Evolutionary conservation across 1,140 invertebrate genomes (phyloP).

Genomic region (Parasteatoda tepidariorum): DNA sequence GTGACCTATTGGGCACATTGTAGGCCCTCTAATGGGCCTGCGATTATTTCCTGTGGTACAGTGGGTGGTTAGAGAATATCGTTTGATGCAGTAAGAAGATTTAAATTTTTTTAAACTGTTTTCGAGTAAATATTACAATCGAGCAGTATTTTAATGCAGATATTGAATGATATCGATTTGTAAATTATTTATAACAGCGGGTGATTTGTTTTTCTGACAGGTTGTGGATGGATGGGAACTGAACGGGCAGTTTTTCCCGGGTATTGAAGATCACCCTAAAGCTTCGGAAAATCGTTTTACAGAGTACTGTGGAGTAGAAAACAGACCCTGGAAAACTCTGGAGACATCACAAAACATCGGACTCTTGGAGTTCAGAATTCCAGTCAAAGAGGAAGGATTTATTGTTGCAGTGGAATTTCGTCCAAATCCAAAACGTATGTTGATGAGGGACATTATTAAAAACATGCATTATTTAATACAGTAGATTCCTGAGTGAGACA

Average conservation of each 20-base stretch:
- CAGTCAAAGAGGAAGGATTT: slow-evolving; percentile 78
- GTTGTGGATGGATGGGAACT: slow-evolving; percentile 93
- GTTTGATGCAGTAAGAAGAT: too few species aligned
- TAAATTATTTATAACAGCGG: not conserved
- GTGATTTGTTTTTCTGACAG: slow-evolving; percentile 67
- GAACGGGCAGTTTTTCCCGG: slow-evolving; percentile 87
- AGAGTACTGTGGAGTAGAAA: slow-evolving; percentile 78
- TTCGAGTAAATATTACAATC: too few species aligned
- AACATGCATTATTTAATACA: too few species aligned
- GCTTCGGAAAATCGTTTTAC: slow-evolving; percentile 76
- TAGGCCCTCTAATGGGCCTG: too few species aligned
- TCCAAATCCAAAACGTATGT: slow-evolving; percentile 84
- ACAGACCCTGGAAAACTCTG: slow-evolving; percentile 70
- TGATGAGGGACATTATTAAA: too few species aligned
- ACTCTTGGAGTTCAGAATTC: slow-evolving; percentile 83
- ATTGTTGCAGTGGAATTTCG: slow-evolving; percentile 80
- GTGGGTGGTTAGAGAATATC: too few species aligned
- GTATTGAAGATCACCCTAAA: slow-evolving; percentile 77
- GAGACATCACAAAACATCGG: slow-evolving; percentile 85
- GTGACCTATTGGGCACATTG: too few species aligned
- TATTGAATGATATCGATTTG: slow-evolving; percentile 29
- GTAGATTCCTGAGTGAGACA: too few species aligned
- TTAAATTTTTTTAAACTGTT: too few species aligned
- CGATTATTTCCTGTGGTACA: too few species aligned
- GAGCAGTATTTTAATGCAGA: too few species aligned